Conservation (phyloP, 2,113 vertebrate genomes). For the Pituophis catenifer region DNA sequence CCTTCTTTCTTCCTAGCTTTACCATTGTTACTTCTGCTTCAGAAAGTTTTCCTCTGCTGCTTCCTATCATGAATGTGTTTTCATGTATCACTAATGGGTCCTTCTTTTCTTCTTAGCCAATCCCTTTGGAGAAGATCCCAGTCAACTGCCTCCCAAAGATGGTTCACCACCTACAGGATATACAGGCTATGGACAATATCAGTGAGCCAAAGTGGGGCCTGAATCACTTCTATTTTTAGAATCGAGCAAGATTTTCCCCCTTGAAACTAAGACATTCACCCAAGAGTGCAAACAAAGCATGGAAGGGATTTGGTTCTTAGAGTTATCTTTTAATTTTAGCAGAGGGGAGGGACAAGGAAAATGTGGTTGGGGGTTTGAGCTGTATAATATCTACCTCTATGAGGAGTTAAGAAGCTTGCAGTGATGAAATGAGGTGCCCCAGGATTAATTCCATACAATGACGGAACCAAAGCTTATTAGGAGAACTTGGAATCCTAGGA, state of each 20-base stretch:
- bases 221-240: not conserved
- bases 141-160: constrained; percentile 77
- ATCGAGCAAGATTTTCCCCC: not conserved
- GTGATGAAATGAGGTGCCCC: not conserved
- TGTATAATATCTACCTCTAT: constrained; percentile 6
- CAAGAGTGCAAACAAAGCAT: not conserved
- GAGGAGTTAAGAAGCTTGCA: not conserved
- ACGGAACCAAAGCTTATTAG: not conserved
- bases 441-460: not conserved
- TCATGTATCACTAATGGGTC: not conserved
- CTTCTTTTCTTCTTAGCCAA: constrained; percentile 60
- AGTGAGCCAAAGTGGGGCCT: constrained; percentile 49
- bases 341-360: not conserved
- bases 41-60: not conserved
- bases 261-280: not conserved
- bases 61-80: not conserved
- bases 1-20: not conserved
- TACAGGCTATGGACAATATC: constrained; percentile 70
- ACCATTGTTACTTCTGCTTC: not conserved
- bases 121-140: constrained; percentile 80
- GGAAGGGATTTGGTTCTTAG: not conserved
- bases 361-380: not conserved
- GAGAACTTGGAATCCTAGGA: not conserved
- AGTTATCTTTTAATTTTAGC: not conserved
- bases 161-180: constrained; percentile 49